Conservation (phyloP, 2,113 vertebrate species). For the Corythornis vintsioides region DNA sequence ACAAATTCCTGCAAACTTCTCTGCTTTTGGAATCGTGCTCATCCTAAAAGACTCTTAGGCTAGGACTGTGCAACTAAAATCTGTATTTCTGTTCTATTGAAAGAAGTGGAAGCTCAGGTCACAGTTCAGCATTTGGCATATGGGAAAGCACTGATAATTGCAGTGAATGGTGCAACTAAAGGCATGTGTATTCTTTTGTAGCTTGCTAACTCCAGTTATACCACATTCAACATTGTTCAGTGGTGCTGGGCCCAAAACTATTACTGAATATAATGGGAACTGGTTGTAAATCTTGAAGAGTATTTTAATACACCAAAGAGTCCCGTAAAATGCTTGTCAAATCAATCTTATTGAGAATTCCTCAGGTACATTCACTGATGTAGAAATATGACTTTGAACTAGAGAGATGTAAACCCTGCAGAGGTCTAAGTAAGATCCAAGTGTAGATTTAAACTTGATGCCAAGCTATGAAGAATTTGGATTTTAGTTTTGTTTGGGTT, state of each 20-base stretch:
- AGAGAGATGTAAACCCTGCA: background rate
- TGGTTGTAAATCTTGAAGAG: background rate
- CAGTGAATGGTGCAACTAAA: background rate
- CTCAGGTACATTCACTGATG: background rate
- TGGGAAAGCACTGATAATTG: background rate
- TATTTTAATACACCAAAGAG: background rate
- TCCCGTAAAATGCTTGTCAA: background rate
- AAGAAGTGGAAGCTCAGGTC: background rate
- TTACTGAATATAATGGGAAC: background rate
- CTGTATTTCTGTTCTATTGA: background rate
- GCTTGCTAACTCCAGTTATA: background rate
- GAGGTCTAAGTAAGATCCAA: background rate
- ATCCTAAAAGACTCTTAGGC: background rate
- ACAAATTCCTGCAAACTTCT: background rate
- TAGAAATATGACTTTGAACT: background rate
- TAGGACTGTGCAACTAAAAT: background rate
- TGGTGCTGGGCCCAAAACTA: background rate
- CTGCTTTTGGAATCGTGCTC: background rate
- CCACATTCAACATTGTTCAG: background rate
- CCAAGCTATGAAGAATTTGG: background rate
- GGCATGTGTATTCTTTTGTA: background rate
- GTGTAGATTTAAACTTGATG: background rate
- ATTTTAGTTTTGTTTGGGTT: background rate
- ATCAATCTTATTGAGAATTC: background rate
- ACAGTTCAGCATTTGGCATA: background rate